These are phyloP conservation scores for Arbacia lixula DNA, from an alignment of 53 echinoderm and acorn worm genomes.

Conservation along the genomic window DNA sequence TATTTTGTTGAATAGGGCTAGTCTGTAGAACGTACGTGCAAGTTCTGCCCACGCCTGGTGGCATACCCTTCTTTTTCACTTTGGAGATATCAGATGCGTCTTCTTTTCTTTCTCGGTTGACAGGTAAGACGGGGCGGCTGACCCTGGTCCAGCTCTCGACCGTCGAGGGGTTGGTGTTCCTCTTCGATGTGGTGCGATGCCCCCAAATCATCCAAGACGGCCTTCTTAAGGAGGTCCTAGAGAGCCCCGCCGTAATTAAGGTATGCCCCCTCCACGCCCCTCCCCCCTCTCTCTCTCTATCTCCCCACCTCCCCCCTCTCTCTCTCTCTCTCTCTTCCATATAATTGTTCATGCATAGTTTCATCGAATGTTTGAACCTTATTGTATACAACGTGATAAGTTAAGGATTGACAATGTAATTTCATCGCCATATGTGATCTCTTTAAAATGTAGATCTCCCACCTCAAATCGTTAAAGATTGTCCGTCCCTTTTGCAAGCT, in stretches of 20 bases:
- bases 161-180: slow-evolving; percentile 31
- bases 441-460: no score
- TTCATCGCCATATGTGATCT: no score
- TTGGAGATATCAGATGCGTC: no score
- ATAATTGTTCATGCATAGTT: background rate
- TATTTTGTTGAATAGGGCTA: no score
- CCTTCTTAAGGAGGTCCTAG: slow-evolving; percentile 19
- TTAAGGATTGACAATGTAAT: no score
- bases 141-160: slow-evolving; percentile 40
- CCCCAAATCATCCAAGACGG: slow-evolving; percentile 11
- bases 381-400: no score
- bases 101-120: background rate
- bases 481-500: no score
- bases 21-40: no score
- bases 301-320: background rate
- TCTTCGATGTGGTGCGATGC: slow-evolving; percentile 24
- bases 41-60: no score
- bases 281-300: background rate
- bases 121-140: slow-evolving; percentile 26
- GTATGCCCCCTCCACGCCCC: background rate
- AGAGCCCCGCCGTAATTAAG: slow-evolving; percentile 24
- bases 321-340: background rate
- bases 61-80: no score
- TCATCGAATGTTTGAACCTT: no score
- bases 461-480: no score